Percentiles rank a stretch among this genome's conserved stretches.
These are phyloP conservation scores for Lasioglossum lativentre DNA, from an alignment of 2,888 invertebrate species.

Conservation along the genomic window DNA sequence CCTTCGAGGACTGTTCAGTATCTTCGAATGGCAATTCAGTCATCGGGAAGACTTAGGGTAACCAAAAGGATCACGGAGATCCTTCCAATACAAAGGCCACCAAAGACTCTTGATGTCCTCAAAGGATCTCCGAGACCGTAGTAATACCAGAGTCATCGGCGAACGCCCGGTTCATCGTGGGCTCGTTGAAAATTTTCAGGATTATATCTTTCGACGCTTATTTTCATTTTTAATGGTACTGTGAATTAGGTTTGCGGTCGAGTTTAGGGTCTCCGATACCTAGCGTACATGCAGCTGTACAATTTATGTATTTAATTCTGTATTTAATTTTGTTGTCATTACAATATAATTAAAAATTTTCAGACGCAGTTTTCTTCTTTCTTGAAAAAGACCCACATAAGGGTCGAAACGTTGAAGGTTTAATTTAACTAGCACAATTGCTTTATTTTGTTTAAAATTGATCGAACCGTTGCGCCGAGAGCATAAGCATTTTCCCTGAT, in stretches of 20 bases:
- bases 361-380: too few species aligned
- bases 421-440: too few species aligned
- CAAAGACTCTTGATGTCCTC: not conserved
- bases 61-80: not conserved
- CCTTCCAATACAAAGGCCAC: not conserved
- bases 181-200: not conserved
- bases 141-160: not conserved
- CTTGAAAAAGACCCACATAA: too few species aligned
- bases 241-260: not conserved
- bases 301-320: too few species aligned
- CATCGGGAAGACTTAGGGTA: conserved; percentile 1
- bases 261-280: not conserved
- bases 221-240: not conserved
- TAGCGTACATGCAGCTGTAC: not conserved
- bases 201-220: not conserved
- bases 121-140: not conserved
- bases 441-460: too few species aligned
- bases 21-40: not conserved
- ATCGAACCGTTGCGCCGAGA: too few species aligned
- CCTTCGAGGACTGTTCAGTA: not conserved
- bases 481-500: too few species aligned
- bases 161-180: not conserved
- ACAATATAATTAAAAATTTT: too few species aligned
- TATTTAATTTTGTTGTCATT: too few species aligned
- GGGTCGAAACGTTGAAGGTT: too few species aligned